Percentiles rank a stretch among this genome's conserved stretches.
phyloP scores from a whole-genome alignment of 2,113 vertebrate species.

The Notarius lentiginosus region DNA sequence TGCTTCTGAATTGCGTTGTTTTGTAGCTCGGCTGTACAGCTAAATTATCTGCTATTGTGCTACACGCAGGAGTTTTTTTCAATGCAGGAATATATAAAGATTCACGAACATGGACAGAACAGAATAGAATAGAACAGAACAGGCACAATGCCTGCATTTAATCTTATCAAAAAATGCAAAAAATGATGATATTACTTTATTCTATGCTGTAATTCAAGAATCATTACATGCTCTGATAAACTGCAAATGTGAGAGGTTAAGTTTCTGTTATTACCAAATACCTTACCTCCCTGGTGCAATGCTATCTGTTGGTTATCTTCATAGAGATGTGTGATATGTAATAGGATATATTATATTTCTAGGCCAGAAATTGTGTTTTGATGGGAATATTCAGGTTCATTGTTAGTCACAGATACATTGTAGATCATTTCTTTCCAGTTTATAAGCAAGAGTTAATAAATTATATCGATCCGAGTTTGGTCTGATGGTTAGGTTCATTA shows the following conservation, averaged over 20 bases:
- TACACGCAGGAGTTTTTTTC: neutral
- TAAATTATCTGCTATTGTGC: slow-evolving; percentile 5
- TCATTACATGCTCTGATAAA: neutral
- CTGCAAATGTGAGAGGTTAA: neutral
- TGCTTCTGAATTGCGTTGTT: neutral
- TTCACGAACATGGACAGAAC: neutral
- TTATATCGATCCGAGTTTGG: neutral
- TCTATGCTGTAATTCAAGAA: neutral
- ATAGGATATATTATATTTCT: no score
- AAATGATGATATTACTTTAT: neutral
- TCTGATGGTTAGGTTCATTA: neutral
- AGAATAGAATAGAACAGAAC: neutral
- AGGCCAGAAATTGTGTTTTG: neutral
- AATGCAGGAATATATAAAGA: neutral
- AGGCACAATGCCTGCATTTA: neutral
- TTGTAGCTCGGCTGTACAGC: neutral
- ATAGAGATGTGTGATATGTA: neutral
- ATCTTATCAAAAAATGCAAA: neutral
- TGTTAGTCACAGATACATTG: neutral
- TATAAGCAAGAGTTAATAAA: neutral
- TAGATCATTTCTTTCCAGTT: neutral
- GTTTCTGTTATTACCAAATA: neutral
- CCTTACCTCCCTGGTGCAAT: neutral
- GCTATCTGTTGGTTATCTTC: neutral
- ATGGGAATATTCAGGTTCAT: neutral